These are phyloP conservation scores for Psilanteris sp. DNA, from an alignment of 1,140 invertebrate species.

Conservation along the genomic window DNA sequence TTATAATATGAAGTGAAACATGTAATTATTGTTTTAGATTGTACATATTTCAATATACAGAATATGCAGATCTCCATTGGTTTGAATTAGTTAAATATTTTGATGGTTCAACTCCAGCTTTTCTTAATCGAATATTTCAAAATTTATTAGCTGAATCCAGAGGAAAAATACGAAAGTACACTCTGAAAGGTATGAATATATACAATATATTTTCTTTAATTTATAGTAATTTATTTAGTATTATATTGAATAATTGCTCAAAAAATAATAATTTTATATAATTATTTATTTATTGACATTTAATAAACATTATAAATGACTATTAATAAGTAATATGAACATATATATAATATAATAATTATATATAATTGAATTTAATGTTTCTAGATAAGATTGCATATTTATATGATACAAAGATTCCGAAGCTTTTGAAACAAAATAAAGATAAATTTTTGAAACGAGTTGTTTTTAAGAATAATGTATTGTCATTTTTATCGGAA, in stretches of 20 bases:
- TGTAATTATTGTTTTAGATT: slow-evolving; percentile 59
- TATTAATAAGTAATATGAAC: too few species aligned
- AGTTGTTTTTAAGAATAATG: too few species aligned
- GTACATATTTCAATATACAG: slow-evolving; percentile 60
- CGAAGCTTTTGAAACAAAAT: neutral
- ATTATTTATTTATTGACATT: too few species aligned
- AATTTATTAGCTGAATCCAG: neutral
- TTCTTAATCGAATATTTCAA: slow-evolving; percentile 48
- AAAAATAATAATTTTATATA: too few species aligned
- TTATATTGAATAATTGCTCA: too few species aligned
- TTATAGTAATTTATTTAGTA: too few species aligned
- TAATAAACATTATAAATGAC: too few species aligned
- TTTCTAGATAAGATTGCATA: neutral
- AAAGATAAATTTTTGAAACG: neutral
- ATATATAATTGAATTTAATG: too few species aligned
- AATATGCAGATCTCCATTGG: slow-evolving; percentile 65
- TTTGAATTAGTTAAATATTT: slow-evolving; percentile 59
- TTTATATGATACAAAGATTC: neutral
- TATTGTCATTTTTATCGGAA: too few species aligned
- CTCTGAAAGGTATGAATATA: slow-evolving; percentile 1
- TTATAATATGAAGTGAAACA: neutral
- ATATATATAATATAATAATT: too few species aligned
- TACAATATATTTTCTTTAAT: neutral
- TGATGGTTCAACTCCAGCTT: slow-evolving; percentile 65
- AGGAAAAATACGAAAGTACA: neutral